Base-by-base conservation (phyloP, 1,140 invertebrate genomes). In the Pogonus chalceus region DNA sequence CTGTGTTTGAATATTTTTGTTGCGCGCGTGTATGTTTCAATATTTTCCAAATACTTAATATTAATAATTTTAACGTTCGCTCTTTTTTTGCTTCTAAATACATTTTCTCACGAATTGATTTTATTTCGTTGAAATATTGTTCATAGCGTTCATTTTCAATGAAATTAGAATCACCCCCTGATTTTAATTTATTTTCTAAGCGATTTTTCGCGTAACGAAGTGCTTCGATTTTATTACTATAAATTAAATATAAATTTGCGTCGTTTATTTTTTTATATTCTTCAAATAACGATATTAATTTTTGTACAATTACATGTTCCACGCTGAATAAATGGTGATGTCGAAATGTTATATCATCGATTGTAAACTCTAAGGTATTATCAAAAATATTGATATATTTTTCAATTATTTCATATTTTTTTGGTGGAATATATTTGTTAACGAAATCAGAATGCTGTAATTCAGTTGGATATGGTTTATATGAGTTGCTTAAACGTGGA, bases 251-350 rank as follows among this genome's bases (percentile, higher is more conserved):
- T 4, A 61, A 61, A 20, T 62, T 56, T 22, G 62, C 59, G 10
- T 59, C 52, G 4, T 57, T 52, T n/a, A 62, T 59, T n/a, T 62
- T 53, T 18, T 47, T 51, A 57, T 72, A 71, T 2, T 64, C 20
- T n/a, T 70, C 59, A 46, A 61, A 69, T 1, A 67, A 56, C 39
- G 65, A 59, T 24, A 65, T 62, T n/a, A 75, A 51, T 46, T 67
- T 60, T 26, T 70, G 62, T n/a, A 65, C 59, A 16, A 72, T 24
- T 1, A 63, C 56, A 55, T 75, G 72, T 61, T 76, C 74, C 20
- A 69, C 57, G 49, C 66, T 65, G 12, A 71, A 63, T 20, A 69
- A 61, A 1, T 66, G 68, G 61, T 75, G 72, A n/a, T 62, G 51
- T 7, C 56, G 65, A 21, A 76, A 75, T n/a, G 65, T 63, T 14